phyloP scores from a whole-genome alignment of 2,888 invertebrate genomes.

The Thymelicus acteon region DNA sequence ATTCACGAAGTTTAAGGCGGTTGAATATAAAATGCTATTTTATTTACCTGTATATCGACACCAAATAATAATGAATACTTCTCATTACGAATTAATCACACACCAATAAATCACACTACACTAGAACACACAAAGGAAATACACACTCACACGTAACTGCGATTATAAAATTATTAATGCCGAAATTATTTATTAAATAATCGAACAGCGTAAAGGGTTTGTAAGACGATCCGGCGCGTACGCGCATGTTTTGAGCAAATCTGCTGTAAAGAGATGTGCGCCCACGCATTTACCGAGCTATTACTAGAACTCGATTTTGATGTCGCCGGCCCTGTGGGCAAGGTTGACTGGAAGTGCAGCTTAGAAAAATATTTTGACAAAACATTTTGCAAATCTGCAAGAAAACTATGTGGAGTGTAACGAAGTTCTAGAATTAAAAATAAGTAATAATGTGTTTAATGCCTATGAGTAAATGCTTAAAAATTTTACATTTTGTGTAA shows the following conservation, averaged over 20 bases:
- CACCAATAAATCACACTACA: slow-evolving; percentile 34
- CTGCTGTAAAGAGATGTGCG: slow-evolving; percentile 70
- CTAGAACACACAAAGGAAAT: slow-evolving; percentile 7
- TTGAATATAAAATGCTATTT: background rate
- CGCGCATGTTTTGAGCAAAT: slow-evolving; percentile 75
- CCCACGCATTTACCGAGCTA: slow-evolving; percentile 75
- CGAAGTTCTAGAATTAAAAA: too few relatives aligned
- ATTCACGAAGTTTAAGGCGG: background rate
- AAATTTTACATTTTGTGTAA: too few relatives aligned
- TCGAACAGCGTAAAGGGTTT: slow-evolving; percentile 50
- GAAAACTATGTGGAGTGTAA: too few relatives aligned
- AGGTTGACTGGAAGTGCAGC: slow-evolving; percentile 71
- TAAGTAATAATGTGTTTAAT: too few relatives aligned
- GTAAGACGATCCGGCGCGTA: slow-evolving; percentile 67
- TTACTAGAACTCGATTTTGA: slow-evolving; percentile 65
- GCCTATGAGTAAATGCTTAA: too few relatives aligned
- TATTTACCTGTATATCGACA: slow-evolving; percentile 69
- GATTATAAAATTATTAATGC: background rate
- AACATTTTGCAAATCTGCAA: background rate
- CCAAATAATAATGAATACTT: slow-evolving; percentile 73
- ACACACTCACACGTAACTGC: slow-evolving; percentile 36
- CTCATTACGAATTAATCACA: slow-evolving; percentile 59
- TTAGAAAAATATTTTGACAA: slow-evolving; percentile 18
- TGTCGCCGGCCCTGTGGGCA: slow-evolving; percentile 75
- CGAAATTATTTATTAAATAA: slow-evolving; percentile 40